These are phyloP conservation scores for Gorsachius magnificus DNA, from an alignment of 2,797 vertebrate genomes.

Conservation along the genomic window DNA sequence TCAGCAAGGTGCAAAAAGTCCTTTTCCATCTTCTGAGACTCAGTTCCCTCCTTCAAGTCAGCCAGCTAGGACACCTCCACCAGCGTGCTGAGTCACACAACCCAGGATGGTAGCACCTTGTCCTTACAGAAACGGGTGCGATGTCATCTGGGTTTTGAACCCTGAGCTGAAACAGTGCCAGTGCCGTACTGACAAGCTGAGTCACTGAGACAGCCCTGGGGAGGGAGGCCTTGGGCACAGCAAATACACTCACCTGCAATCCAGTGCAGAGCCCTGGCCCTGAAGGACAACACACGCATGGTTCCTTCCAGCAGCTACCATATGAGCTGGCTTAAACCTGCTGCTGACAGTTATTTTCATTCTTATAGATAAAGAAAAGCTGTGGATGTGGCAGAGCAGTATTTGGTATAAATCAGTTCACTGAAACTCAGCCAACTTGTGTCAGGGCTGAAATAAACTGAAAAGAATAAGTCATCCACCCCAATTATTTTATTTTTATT, in stretches of 20 bases:
- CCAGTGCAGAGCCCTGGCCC: background rate
- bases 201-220: background rate
- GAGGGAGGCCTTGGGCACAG: background rate
- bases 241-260: background rate
- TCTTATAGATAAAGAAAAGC: background rate
- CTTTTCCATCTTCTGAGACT: background rate
- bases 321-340: background rate
- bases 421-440: slow-evolving; percentile 8
- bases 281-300: background rate
- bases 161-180: background rate
- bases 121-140: background rate
- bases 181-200: background rate
- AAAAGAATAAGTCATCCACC: background rate
- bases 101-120: background rate
- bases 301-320: background rate
- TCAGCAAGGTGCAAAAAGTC: background rate
- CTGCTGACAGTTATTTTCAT: background rate
- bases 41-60: background rate
- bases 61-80: background rate
- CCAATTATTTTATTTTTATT: slow-evolving; percentile 9
- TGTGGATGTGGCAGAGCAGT: background rate
- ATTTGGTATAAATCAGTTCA: background rate
- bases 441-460: slow-evolving; percentile 23
- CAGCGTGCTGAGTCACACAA: background rate
- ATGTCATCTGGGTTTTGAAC: background rate